Evolutionary conservation across 2,888 invertebrate species (phyloP), one percentile per base, ranked within the genome.

Genomic region (Drosophila testacea): DNA sequence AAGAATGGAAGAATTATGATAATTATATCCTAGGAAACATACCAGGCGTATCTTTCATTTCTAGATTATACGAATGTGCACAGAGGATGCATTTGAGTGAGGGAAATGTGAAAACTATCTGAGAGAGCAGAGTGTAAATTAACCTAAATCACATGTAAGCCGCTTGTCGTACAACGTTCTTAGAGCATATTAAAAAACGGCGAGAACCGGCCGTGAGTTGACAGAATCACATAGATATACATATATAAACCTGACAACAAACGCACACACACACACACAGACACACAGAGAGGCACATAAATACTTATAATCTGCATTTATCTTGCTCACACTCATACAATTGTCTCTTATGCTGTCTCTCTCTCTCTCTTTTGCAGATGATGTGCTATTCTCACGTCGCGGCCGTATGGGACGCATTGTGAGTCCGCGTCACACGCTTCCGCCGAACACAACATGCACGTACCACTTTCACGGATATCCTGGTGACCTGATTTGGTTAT

Each of bases 381-480:
- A 93, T 89, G 92, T 93, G 69, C 89, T 93, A 67, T 91, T 93
- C 94, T 94, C 92, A 82, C 94, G 93, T 64, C 93, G 92, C 90
- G 96, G 95, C 48, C 94, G 97, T 41, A 95, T 95, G 85, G 97
- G 97, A 4, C 93, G 94, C 27, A 93, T 97, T 55, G 94, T 96
- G 50, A 96, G 96, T 77, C 97, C 97, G 1, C 94, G 96, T 54
- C 97, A 97, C 93, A 96, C 97, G 50, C 93, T 97, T 82, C 96
- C 97, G 16, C 96, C 97, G 1, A 96, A 96, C 90, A 96, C 97
- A 62, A 97, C 96, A 47, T 97, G 97, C 93, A 96, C 96, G 32
- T 97, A 97, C 94, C 95, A 95, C 78, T 96, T 97, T 91, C 95
- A 95, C 90, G 97, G 97, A 32, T 94, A 95, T 75, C 94, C 95